These are phyloP conservation scores for Parapristionchus giblindavisi DNA, from an alignment of 2,888 invertebrate genomes.

Conservation along the genomic window DNA sequence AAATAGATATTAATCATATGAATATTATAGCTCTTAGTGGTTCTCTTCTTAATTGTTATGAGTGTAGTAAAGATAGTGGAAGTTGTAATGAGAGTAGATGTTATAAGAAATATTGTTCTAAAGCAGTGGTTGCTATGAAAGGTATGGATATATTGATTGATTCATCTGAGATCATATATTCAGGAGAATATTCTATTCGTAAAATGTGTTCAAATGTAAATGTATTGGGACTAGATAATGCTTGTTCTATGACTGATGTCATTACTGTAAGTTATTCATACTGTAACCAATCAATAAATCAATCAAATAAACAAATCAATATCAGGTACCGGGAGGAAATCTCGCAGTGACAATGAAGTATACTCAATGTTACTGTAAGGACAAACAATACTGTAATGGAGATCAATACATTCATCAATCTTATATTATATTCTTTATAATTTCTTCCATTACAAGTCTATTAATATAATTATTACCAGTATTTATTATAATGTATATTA, in stretches of 20 bases:
- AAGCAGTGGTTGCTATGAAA: slow-evolving; percentile 44
- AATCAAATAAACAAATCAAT: too few relatives aligned
- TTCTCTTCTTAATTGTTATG: slow-evolving; percentile 49
- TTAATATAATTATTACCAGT: too few relatives aligned
- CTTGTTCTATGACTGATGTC: slow-evolving; percentile 46
- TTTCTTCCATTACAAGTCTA: too few relatives aligned
- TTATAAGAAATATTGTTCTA: slow-evolving; percentile 55
- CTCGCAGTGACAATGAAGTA: background rate
- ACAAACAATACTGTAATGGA: slow-evolving; percentile 52
- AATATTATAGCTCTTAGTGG: slow-evolving; percentile 45
- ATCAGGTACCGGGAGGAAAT: background rate
- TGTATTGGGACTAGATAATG: slow-evolving; percentile 48
- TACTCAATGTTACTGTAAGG: slow-evolving; percentile 51
- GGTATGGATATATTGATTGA: slow-evolving; percentile 35
- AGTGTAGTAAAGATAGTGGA: slow-evolving; percentile 47
- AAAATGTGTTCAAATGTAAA: slow-evolving; percentile 55
- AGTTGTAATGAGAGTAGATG: slow-evolving; percentile 51
- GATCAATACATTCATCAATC: slow-evolving; percentile 39
- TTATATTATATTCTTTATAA: slow-evolving; percentile 9
- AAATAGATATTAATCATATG: background rate
- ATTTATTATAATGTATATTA: too few relatives aligned
- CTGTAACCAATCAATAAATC: too few relatives aligned
- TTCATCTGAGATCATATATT: too few relatives aligned
- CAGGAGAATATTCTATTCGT: slow-evolving; percentile 45
- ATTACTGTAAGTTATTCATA: slow-evolving; percentile 23